These are phyloP conservation scores for Lasioglossum calceatum DNA, from an alignment of 2,888 invertebrate genomes.

Conservation along the genomic window DNA sequence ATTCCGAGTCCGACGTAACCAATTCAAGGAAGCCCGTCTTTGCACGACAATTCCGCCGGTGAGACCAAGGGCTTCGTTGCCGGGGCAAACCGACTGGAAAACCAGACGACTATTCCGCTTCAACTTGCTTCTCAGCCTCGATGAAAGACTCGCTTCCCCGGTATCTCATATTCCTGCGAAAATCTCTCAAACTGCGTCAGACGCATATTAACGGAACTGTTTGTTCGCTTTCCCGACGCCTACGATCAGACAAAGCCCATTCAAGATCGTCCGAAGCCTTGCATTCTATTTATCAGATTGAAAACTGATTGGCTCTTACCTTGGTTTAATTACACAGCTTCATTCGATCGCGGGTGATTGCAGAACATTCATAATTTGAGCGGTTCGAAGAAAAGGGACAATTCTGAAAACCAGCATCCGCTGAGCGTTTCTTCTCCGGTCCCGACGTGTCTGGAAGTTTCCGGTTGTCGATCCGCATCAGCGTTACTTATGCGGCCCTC, in stretches of 20 bases:
- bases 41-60: neutral
- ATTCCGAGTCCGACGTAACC: neutral
- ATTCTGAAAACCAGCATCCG: neutral
- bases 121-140: neutral
- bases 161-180: neutral
- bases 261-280: neutral
- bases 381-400: neutral
- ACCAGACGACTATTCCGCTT: neutral
- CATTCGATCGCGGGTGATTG: neutral
- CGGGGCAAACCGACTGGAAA: neutral
- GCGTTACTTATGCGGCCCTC: slow-evolving; percentile 4
- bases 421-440: neutral
- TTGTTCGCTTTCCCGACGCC: neutral
- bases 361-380: neutral
- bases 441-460: neutral
- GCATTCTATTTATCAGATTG: neutral
- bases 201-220: neutral
- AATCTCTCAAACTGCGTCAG: neutral
- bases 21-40: neutral
- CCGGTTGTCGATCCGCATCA: neutral
- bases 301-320: neutral
- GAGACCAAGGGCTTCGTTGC: neutral
- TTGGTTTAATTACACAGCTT: neutral
- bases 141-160: neutral
- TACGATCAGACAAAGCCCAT: neutral